Base-by-base conservation (phyloP, 2,113 vertebrate genomes). In the Baryphthengus martii region DNA sequence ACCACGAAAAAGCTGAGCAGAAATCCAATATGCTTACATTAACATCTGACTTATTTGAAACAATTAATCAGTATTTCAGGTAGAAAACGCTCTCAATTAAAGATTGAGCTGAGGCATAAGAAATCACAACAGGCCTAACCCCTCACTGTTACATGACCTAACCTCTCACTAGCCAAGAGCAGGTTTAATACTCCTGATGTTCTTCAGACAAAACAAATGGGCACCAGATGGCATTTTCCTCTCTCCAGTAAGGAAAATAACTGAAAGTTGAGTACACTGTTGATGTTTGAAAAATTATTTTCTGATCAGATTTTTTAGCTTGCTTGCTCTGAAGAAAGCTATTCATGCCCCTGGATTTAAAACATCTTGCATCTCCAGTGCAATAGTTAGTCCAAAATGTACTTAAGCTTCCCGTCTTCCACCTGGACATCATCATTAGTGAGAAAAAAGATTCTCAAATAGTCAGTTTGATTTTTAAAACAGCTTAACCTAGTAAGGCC, bases 21-120 rank as follows among this genome's bases (percentile, higher is more conserved):
- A 72, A 90, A 82, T 81, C 35, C 4, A 1, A 68, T 78, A 65
- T 12, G 11, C 29, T 71, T 89, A 66, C 35, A 75, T 78, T 85
- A 85, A 59, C 37, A 40, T 11, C 42, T 31, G 35, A 77, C 16
- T 82, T 40, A 75, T 42, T 59, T 79, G 21, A 95, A 94, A 78
- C 24, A 81, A 94, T 84, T 77, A 62, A 78, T 81, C 92, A 75
- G 31, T 82, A 84, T 89, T 94, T 93, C 58, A 82, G 74, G 35
- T 24, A 88, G 49, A 78, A 89, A 87, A 59, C 6, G 23, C 15
- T 23, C 74, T 76, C 68, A 63, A 63, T 78, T 79, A 94, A 71
- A 91, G 37, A 79, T 79, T 85, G 89, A 82, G 33, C 53, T 79
- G 40, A 94, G 66, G 53, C 58, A 52, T n/a, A 79, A 85, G 53